Percentiles rank a stretch among this genome's conserved stretches.
Evolutionary conservation across 2,797 vertebrate species (phyloP).

Genomic region (Tapirus indicus): DNA sequence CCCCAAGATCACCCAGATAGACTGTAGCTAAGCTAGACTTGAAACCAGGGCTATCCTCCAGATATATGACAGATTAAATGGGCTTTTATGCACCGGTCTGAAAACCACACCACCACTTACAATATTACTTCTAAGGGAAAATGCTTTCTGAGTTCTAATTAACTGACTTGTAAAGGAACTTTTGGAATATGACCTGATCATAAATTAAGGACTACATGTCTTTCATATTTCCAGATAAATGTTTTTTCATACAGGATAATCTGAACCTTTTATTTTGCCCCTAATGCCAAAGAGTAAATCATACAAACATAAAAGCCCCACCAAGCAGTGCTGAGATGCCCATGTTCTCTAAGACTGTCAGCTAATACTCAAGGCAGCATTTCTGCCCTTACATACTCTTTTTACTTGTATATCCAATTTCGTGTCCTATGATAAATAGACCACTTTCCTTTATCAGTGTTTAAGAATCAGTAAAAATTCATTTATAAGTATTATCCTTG

Average conservation of each 20-base stretch:
- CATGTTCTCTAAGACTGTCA: not conserved
- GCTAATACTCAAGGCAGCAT: not conserved
- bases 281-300: constrained; percentile 48
- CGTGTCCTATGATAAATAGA: not conserved
- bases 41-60: not conserved
- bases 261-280: constrained; percentile 41
- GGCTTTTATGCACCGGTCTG: not conserved
- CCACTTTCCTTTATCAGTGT: constrained; percentile 9
- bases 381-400: not conserved
- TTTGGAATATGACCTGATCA: not conserved
- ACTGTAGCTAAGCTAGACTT: constrained; percentile 26
- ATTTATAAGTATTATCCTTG: constrained; percentile 27
- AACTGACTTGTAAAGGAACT: constrained; percentile 55
- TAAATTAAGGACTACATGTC: constrained; percentile 48
- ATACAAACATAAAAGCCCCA: not conserved
- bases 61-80: not conserved
- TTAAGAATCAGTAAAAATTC: constrained; percentile 60
- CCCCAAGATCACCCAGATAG: not conserved
- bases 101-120: constrained; percentile 57
- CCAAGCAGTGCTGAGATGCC: not conserved
- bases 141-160: constrained; percentile 65
- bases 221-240: constrained; percentile 60
- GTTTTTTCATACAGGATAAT: constrained; percentile 49
- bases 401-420: not conserved
- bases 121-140: constrained; percentile 51